phyloP scores from a whole-genome alignment of 1,140 invertebrate species.

The Drosophila orena region DNA sequence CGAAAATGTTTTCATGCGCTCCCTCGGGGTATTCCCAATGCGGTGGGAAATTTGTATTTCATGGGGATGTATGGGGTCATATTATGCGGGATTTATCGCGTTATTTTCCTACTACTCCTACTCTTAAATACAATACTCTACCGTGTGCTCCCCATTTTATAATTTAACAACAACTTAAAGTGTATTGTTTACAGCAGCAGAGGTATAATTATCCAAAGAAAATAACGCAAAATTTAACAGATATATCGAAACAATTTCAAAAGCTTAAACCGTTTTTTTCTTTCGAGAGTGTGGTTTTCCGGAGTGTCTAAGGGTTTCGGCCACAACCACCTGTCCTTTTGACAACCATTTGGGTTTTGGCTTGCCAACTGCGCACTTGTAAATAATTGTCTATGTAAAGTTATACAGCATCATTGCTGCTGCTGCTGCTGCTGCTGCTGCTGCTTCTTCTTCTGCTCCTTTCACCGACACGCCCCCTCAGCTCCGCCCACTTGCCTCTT shows the following conservation, averaged over 20 bases:
- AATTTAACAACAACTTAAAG: background rate
- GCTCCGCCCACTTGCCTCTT: constrained; percentile 1
- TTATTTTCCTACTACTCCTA: background rate
- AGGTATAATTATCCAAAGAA: too few relatives aligned
- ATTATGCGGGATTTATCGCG: constrained; percentile 20
- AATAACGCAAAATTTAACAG: too few relatives aligned
- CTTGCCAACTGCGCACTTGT: constrained; percentile 65
- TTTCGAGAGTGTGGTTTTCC: background rate
- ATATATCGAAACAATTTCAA: background rate
- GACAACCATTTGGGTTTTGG: constrained; percentile 17
- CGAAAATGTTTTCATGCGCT: constrained; percentile 23
- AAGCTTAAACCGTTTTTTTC: too few relatives aligned
- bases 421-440: constrained; percentile 3
- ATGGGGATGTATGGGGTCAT: constrained; percentile 14
- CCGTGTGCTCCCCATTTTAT: background rate
- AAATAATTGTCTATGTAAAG: constrained; percentile 82
- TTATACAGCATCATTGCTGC: constrained; percentile 56
- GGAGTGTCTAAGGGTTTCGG: constrained; percentile 1
- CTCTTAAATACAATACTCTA: background rate
- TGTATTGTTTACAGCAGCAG: background rate
- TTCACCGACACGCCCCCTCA: background rate
- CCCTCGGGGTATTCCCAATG: constrained; percentile 32
- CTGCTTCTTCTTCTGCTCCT: constrained; percentile 6
- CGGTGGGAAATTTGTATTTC: constrained; percentile 34
- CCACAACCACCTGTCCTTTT: constrained; percentile 12